Evolutionary conservation across 35 echinoderm and acorn worm genomes (phyloP), one percentile per base, ranked within the genome.

Genomic region (Heliocidaris erythrogramma): DNA sequence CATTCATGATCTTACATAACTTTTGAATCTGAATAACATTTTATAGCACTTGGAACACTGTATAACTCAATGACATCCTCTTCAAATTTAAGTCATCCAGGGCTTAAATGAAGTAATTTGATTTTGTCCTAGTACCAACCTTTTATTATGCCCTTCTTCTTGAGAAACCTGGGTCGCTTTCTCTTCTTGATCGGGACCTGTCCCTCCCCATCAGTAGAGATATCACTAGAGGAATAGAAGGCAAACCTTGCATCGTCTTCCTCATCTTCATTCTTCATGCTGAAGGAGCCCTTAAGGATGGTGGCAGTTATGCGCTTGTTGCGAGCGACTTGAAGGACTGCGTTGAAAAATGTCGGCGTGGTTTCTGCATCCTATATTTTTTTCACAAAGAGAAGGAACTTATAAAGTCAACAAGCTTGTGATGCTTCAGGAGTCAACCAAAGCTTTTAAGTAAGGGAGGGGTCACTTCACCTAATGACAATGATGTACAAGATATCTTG

Each of bases 261-360:
- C 10, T 85, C 48, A 18, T 86, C 91, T n/a, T 85, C 48, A 29
- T 86, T 94, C 4, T 93, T 94, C 27, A 71, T 95, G 1, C 95
- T 92, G 71, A 96, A 95, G 16, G 96, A 95, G 4, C 94, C 98
- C 86, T 95, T 97, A 29, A 99, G 90, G 49, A 99, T 96, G 21
- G 97, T 99, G 14, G 94, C 90, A 18, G 97, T 95, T 30, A 99
- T 85, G 65, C 96, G 95, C 17, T 96, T 93, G 13, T 88, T 93
- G 29, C 98, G 93, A 27, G 98, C 96, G 5, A 97, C 94, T 50
- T 96, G 94, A 71, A 99, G 95, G 10, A 99, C 98, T 85, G 98
- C 97, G 49, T 97, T 96, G 94, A 99, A 99, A 85, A 99, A 97
- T 32, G 95, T 97, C 27, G 96, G 93, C n/a, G 96, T 89, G 30